Base-by-base conservation (phyloP, 2,113 vertebrate species). In the Delphinapterus leucas region DNA sequence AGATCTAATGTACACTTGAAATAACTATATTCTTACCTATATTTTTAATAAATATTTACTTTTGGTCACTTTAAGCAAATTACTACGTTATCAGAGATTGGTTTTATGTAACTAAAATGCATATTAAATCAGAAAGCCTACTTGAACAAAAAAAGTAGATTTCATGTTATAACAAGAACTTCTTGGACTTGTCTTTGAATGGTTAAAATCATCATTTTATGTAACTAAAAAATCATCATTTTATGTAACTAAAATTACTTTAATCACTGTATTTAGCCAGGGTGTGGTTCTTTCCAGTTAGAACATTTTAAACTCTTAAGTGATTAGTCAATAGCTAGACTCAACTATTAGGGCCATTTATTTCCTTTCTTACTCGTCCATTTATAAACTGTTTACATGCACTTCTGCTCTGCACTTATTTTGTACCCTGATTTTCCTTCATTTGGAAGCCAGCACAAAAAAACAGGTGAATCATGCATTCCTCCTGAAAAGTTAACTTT, bases 201-300 rank as follows among this genome's bases (percentile, higher is more conserved):
- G 58, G 65, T 86, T 60, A 95, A 97, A 95, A 49, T 94, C 53
- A 85, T 89, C 79, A 73, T 87, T 90, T 96, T 85, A 90, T 79
- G 11, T 47, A 95, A 80, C 80, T 73, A 38, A 93, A 95, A 97
- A 93, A 41, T 94, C 53, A 82, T 89, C 79, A 73, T 83, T 92
- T 96, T 88, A 90, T 83, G 11, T 47, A 95, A 80, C 80, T 74
- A 38, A 93, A 77, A 80, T 96, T 74, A 83, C 74, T 89, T 96
- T 91, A 88, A 91, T 90, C n/a, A 80, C 63, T 97, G 28, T 61
- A 81, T 85, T 97, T 92, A 93, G 65, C 95, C 85, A 82, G 23
- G 23, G 44, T 95, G 55, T 97, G 83, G 44, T 65, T 53, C 47
- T 83, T 94, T 97, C 77, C 94, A 95, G 82, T 88, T 49, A 96